These are phyloP conservation scores for Variabilichromis moorii DNA, from an alignment of 2,113 vertebrate species.

Conservation along the genomic window DNA sequence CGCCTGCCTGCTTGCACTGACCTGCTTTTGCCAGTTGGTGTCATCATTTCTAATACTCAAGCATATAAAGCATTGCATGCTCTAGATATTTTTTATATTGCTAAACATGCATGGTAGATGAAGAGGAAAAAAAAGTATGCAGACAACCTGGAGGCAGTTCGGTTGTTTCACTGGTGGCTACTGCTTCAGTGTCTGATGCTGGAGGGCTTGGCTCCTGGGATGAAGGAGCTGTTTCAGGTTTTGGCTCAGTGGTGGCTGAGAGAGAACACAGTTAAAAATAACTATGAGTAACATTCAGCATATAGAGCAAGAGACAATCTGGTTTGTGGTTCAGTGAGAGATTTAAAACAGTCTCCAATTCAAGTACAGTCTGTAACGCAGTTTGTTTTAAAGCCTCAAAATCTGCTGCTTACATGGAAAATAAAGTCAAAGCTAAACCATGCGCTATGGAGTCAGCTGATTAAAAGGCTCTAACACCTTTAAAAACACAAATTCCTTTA, in stretches of 20 bases:
- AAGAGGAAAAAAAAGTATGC: neutral
- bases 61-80: neutral
- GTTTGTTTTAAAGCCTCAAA: neutral
- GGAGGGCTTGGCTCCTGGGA: conserved; percentile 1
- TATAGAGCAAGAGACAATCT: neutral
- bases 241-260: conserved; percentile 13
- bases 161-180: neutral
- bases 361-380: neutral
- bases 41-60: neutral
- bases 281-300: neutral
- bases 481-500: neutral
- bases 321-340: neutral
- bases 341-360: neutral
- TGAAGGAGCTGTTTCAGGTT: neutral
- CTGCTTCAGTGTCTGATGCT: neutral
- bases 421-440: neutral
- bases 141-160: conserved; percentile 45
- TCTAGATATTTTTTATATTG: neutral
- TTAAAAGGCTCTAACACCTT: neutral
- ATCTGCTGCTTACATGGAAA: neutral
- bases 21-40: neutral
- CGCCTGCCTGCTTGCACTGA: neutral
- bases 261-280: neutral
- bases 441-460: neutral
- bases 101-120: neutral